Evolutionary conservation across 2,888 invertebrate genomes (phyloP).

Genomic region (Cryptocheilus praepositus): DNA sequence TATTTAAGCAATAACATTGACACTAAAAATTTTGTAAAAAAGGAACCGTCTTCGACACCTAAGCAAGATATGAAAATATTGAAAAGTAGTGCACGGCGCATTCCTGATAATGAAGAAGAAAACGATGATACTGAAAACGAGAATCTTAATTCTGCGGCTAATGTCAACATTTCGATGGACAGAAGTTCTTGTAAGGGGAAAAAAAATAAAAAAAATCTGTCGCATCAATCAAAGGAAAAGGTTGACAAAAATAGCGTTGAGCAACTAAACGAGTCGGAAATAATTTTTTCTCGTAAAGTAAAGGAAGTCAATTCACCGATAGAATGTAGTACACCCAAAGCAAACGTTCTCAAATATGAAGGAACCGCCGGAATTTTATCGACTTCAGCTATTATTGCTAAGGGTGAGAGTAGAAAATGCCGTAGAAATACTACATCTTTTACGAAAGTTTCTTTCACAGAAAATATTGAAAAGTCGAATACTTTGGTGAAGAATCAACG

Average conservation of each 20-base stretch:
- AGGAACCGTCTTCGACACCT: slow-evolving; percentile 1
- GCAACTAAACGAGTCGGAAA: too few relatives aligned
- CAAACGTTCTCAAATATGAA: background rate
- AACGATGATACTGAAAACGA: slow-evolving; percentile 14
- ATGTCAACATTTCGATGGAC: background rate
- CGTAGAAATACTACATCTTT: background rate
- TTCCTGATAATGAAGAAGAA: slow-evolving; percentile 5
- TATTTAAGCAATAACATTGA: too few relatives aligned
- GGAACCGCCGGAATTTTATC: background rate
- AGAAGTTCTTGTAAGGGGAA: slow-evolving; percentile 1
- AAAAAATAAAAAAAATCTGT: background rate
- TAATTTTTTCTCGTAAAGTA: background rate
- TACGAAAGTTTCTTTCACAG: background rate
- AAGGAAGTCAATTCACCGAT: slow-evolving; percentile 9
- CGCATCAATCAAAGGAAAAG: too few relatives aligned
- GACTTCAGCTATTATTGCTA: background rate
- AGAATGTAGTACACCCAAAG: slow-evolving; percentile 40
- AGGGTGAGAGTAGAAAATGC: background rate
- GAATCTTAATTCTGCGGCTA: background rate
- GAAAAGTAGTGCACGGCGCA: slow-evolving; percentile 3
- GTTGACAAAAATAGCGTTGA: too few relatives aligned
- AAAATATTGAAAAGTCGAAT: too few relatives aligned
- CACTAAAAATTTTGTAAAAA: too few relatives aligned
- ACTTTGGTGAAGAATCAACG: too few relatives aligned
- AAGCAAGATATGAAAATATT: too few relatives aligned